Conservation (phyloP, 2,888 invertebrate species). For the Aleiodes alternator region DNA sequence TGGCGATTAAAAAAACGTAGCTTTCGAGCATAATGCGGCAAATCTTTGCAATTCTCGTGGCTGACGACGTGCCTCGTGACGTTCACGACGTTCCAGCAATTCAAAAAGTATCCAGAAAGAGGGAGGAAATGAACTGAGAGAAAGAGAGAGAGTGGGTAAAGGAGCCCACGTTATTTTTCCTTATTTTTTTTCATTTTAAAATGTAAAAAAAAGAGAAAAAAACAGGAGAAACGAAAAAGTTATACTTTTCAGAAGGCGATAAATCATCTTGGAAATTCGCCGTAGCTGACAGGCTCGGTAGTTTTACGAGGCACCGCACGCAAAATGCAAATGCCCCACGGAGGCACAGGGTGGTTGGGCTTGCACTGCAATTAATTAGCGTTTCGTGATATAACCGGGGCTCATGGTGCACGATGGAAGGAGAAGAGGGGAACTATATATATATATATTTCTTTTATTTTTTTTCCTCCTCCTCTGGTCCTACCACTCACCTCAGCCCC, state of each 20-base stretch:
- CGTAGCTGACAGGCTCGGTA: slow-evolving; percentile 69
- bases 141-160: not conserved
- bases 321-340: slow-evolving; percentile 69
- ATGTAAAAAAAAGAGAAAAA: not conserved
- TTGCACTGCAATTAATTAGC: slow-evolving; percentile 73
- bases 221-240: slow-evolving; percentile 64
- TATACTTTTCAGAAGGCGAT: slow-evolving; percentile 65
- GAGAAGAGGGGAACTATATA: slow-evolving; percentile 30
- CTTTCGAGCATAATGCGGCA: slow-evolving; percentile 43
- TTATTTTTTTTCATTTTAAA: slow-evolving; percentile 16
- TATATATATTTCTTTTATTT: slow-evolving; percentile 53
- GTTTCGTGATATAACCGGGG: slow-evolving; percentile 68
- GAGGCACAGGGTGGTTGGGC: slow-evolving; percentile 57
- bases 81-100: slow-evolving; percentile 17
- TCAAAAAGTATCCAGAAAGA: slow-evolving; percentile 31
- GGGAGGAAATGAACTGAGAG: slow-evolving; percentile 17
- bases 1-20: no score
- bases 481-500: no score
- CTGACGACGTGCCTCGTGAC: slow-evolving; percentile 16
- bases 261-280: slow-evolving; percentile 72
- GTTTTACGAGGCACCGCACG: slow-evolving; percentile 71
- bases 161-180: slow-evolving; percentile 19
- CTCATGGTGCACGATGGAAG: slow-evolving; percentile 65
- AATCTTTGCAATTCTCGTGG: slow-evolving; percentile 11
- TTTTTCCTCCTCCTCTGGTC: slow-evolving; percentile 15